Evolutionary conservation across 37 sponge, comb jelly and placozoan species (phyloP), one percentile per base, ranked within the genome.

Genomic region (Lycopodina hypogea): DNA sequence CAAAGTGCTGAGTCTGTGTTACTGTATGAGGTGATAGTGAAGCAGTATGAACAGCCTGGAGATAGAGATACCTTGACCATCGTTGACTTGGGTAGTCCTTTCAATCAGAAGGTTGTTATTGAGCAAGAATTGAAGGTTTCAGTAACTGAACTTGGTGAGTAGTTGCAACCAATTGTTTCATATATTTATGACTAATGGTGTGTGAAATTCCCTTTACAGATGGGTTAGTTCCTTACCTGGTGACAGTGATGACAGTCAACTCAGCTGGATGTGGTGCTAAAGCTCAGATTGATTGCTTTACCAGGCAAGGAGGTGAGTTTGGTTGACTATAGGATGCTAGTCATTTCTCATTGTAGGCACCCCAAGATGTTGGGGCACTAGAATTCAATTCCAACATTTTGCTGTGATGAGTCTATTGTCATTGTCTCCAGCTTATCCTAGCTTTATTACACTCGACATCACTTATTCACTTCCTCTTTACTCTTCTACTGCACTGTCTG

Each of bases 231-330:
- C 78, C 78, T 17, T 78, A 78, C 32, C 23, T 23, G 1, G 21
- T 65, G 11, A 61, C 65, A 19, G 51, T 78, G 50, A 22, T 28
- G 67, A 40, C 78, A 30, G 33, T n/a, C 42, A 78, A 78, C 42
- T 7, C 53, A 11, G 51, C 3, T 21, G 78, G 67, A 9, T 78
- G 78, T 78, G 78, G 78, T 7, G 52, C 2, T 1, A 8, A 21
- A 7, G 17, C 4, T 1, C 1, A 11, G 40, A 12, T 51, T 9
- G 50, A 19, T 42, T 78, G 61, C 52, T 78, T 78, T 29, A 50
- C 78, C n/a, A 9, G 26, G 35, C 67, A 78, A 65, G 78, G 78
- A 78, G 67, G 76, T 76, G 45, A 38, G 61, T 61, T 11, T 4
- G 68, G n/a, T n/a, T n/a, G 32, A 68, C 9, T 45, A n/a, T n/a